Percentiles rank a stretch among this genome's conserved stretches.
phyloP scores from a whole-genome alignment of 1,140 invertebrate genomes.

The Drosophila yakuba region DNA sequence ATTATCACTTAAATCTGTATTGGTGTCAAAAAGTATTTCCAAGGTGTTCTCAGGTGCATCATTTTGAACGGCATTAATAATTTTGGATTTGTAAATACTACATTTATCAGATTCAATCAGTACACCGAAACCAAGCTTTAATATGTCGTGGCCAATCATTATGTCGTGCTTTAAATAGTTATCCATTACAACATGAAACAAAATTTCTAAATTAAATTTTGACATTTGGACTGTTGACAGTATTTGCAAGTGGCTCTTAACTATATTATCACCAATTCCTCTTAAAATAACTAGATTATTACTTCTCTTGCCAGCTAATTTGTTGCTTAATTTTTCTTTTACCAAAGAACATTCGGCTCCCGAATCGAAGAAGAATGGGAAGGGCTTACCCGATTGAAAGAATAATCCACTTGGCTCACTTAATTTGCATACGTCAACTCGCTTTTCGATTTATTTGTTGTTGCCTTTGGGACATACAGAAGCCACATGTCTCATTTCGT shows the following conservation, averaged over 20 bases:
- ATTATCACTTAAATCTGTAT: too few species aligned
- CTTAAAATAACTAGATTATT: background rate
- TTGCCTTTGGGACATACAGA: background rate
- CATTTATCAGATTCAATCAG: too few species aligned
- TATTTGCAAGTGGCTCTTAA: background rate
- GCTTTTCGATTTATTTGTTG: background rate
- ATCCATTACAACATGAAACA: background rate
- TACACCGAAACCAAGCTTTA: too few species aligned
- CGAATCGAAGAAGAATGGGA: background rate
- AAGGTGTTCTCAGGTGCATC: too few species aligned
- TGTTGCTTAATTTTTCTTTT: background rate
- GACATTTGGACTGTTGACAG: too few species aligned
- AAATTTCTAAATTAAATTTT: background rate
- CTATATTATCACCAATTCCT: background rate
- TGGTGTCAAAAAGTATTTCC: too few species aligned
- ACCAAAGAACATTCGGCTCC: background rate
- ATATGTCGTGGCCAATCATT: too few species aligned
- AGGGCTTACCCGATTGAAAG: background rate
- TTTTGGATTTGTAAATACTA: too few species aligned
- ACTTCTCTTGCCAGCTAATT: background rate
- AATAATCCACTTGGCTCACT: background rate
- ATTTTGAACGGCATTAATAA: too few species aligned
- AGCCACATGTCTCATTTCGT: background rate
- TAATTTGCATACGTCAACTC: background rate
- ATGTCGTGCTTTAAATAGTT: background rate